Evolutionary conservation across 2,113 vertebrate genomes (phyloP).

Genomic region (Cervus canadensis): DNA sequence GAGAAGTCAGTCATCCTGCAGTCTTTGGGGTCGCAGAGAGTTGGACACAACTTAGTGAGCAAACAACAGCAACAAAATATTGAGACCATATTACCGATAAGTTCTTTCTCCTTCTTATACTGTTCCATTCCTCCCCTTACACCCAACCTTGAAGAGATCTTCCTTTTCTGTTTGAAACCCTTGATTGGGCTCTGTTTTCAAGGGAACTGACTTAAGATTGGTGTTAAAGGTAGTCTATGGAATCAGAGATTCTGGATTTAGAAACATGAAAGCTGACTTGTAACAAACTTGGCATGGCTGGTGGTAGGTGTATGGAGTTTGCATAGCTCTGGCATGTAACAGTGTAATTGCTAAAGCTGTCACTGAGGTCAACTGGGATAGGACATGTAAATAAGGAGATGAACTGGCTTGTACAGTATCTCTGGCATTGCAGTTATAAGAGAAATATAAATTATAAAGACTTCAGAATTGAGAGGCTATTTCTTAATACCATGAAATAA

Average conservation of each 20-base stretch:
- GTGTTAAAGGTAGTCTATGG: neutral
- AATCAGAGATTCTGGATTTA: neutral
- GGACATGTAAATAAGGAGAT: neutral
- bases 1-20: neutral
- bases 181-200: neutral
- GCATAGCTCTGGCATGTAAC: neutral
- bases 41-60: neutral
- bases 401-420: neutral
- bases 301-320: neutral
- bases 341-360: neutral
- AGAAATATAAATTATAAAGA: conserved; percentile 40
- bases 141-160: neutral
- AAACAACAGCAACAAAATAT: neutral
- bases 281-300: neutral
- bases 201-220: neutral
- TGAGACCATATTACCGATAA: neutral
- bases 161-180: neutral
- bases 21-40: accelerated
- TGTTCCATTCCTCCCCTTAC: neutral
- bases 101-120: neutral
- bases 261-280: neutral
- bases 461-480: neutral
- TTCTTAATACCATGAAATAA: conserved; percentile 35
- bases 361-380: neutral
- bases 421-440: neutral